Percentiles rank a stretch among this genome's conserved stretches.
These are phyloP conservation scores for Cylas formicarius DNA, from an alignment of 1,140 invertebrate genomes.

Conservation along the genomic window DNA sequence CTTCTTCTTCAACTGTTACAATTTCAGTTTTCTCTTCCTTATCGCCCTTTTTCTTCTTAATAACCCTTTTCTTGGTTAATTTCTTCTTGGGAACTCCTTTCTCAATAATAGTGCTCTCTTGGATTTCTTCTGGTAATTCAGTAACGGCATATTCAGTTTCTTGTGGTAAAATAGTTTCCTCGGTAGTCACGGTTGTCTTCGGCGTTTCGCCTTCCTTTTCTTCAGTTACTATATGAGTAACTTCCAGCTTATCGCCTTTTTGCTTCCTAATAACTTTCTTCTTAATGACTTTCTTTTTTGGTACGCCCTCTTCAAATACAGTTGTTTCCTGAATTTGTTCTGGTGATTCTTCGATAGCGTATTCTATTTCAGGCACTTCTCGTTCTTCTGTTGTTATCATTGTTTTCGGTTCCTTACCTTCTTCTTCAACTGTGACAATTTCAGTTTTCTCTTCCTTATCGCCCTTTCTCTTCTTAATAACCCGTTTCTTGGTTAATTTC, in stretches of 20 bases:
- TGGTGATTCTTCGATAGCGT: conserved; percentile 36
- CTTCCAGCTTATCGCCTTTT: conserved; percentile 34
- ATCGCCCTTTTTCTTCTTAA: conserved; percentile 31
- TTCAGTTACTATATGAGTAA: conserved; percentile 37
- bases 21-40: conserved; percentile 36
- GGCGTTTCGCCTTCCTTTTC: conserved; percentile 36
- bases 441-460: conserved; percentile 37
- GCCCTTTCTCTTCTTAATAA: conserved; percentile 32
- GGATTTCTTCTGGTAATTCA: conserved; percentile 40
- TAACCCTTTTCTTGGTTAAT: conserved; percentile 29
- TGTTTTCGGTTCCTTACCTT: conserved; percentile 34
- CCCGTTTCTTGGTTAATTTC: conserved; percentile 29
- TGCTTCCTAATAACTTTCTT: conserved; percentile 31
- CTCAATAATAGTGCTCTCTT: conserved; percentile 31
- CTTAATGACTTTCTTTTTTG: conserved; percentile 20
- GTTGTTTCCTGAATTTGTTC: conserved; percentile 27
- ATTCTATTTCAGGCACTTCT: conserved; percentile 13
- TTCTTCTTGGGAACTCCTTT: conserved; percentile 32
- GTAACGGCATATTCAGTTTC: conserved; percentile 23
- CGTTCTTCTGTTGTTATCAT: conserved; percentile 37
- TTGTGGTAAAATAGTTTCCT: conserved; percentile 18
- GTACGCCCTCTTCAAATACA: conserved; percentile 18
- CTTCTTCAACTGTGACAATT: conserved; percentile 38
- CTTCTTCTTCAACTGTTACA: conserved; percentile 35
- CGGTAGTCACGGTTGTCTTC: conserved; percentile 35